Percentiles rank a stretch among this genome's conserved stretches.
Conservation (phyloP, 2,113 vertebrate genomes). For the Spheniscus mendiculus region DNA sequence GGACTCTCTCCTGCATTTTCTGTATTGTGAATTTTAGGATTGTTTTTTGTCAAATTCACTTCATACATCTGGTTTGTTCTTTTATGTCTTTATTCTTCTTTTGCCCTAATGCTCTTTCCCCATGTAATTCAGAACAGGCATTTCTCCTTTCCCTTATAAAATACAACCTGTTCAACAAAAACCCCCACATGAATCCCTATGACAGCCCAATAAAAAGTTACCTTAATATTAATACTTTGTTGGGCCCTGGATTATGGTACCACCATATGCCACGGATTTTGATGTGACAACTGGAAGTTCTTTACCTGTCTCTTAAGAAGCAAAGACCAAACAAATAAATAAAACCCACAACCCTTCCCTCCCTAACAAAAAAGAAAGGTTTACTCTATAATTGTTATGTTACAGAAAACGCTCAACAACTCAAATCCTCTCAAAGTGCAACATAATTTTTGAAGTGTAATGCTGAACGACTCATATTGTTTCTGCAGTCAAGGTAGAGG, state of each 20-base stretch:
- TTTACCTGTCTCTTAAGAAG: background rate
- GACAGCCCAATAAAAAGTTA: background rate
- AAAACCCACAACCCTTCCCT: background rate
- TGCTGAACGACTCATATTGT: background rate
- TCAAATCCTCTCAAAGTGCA: background rate
- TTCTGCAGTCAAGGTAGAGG: background rate
- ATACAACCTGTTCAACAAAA: background rate
- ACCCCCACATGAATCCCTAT: background rate
- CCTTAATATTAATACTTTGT: background rate
- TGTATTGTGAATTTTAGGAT: background rate
- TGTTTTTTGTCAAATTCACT: background rate
- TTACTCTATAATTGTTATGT: background rate
- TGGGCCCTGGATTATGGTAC: background rate
- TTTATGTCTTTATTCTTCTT: background rate
- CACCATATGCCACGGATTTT: background rate
- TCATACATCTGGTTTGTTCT: background rate
- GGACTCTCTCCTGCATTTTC: background rate
- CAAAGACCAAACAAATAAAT: background rate
- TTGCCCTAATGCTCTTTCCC: background rate
- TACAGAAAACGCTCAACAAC: background rate
- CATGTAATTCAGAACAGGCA: background rate
- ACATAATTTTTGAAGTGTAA: background rate
- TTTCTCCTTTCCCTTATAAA: background rate
- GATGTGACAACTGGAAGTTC: background rate
- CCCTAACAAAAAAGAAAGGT: background rate